phyloP scores from a whole-genome alignment of 2,888 invertebrate genomes.

The Elmis aenea region DNA sequence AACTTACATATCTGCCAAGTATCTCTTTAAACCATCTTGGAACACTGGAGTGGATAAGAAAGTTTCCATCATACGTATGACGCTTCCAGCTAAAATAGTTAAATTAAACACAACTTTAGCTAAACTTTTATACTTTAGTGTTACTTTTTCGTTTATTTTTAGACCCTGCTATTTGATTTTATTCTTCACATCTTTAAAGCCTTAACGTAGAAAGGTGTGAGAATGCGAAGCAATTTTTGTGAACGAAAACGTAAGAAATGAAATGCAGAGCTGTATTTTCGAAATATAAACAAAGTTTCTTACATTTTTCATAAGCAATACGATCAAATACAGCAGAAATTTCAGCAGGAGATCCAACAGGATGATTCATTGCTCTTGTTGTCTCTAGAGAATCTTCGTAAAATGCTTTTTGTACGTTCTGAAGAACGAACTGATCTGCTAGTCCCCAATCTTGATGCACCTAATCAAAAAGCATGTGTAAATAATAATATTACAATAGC shows the following conservation, averaged over 20 bases:
- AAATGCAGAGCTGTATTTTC: no score
- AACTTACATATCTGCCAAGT: background rate
- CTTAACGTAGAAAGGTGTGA: no score
- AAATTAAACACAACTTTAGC: background rate
- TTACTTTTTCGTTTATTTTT: no score
- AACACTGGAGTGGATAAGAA: conserved; percentile 1
- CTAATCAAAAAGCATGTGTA: conserved; percentile 5
- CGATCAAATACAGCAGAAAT: conserved; percentile 59
- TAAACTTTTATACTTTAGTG: no score
- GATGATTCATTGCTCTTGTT: conserved; percentile 51
- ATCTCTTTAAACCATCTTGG: background rate
- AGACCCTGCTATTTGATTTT: no score
- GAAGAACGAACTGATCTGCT: conserved; percentile 8
- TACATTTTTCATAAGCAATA: conserved; percentile 60
- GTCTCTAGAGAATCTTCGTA: conserved; percentile 10
- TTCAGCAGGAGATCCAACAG: conserved; percentile 52
- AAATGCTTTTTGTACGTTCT: conserved; percentile 6
- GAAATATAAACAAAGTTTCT: no score
- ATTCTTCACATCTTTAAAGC: no score
- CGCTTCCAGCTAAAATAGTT: conserved; percentile 2
- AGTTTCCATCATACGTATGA: conserved; percentile 3
- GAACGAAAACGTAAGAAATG: no score
- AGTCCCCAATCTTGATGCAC: conserved; percentile 11
- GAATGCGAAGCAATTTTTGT: no score
- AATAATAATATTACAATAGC: no score